Percentiles rank a stretch among this genome's conserved stretches.
These are phyloP conservation scores for Thaumatotibia leucotreta DNA, from an alignment of 1,140 invertebrate species.

Conservation along the genomic window DNA sequence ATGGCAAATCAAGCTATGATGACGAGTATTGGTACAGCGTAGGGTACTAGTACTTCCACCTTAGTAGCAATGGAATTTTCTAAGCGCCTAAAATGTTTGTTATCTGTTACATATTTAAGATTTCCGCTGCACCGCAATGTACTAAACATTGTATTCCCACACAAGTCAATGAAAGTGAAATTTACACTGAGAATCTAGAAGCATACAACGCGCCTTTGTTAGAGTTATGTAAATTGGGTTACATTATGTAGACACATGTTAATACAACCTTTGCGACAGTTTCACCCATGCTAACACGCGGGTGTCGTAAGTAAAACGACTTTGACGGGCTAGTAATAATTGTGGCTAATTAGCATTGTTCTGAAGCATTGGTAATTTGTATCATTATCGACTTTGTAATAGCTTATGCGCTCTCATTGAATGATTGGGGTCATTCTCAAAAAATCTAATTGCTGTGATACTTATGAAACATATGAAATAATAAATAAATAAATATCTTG, in stretches of 20 bases:
- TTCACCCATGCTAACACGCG: not conserved
- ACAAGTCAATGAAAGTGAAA: constrained; percentile 22
- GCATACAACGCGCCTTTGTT: constrained; percentile 23
- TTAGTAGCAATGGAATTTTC: too few relatives aligned
- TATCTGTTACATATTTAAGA: not conserved
- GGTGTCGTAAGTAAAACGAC: not conserved
- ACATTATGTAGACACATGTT: constrained; percentile 16
- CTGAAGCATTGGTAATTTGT: not conserved
- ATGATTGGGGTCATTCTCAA: too few relatives aligned
- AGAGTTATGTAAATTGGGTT: constrained; percentile 25
- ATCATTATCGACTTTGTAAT: not conserved
- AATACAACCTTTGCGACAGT: constrained; percentile 8
- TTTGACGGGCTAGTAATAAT: not conserved
- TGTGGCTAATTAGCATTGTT: not conserved
- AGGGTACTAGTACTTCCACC: too few relatives aligned
- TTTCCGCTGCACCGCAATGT: not conserved
- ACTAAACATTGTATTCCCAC: not conserved
- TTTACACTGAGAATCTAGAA: constrained; percentile 24
- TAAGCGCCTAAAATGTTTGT: too few relatives aligned
- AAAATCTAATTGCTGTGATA: too few relatives aligned
- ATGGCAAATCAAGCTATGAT: too few relatives aligned
- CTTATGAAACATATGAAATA: too few relatives aligned
- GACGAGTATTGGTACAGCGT: too few relatives aligned
- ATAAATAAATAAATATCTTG: too few relatives aligned
- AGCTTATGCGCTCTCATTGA: too few relatives aligned